Base-by-base conservation (phyloP, 2,113 vertebrate genomes). In the Tamias sibiricus region DNA sequence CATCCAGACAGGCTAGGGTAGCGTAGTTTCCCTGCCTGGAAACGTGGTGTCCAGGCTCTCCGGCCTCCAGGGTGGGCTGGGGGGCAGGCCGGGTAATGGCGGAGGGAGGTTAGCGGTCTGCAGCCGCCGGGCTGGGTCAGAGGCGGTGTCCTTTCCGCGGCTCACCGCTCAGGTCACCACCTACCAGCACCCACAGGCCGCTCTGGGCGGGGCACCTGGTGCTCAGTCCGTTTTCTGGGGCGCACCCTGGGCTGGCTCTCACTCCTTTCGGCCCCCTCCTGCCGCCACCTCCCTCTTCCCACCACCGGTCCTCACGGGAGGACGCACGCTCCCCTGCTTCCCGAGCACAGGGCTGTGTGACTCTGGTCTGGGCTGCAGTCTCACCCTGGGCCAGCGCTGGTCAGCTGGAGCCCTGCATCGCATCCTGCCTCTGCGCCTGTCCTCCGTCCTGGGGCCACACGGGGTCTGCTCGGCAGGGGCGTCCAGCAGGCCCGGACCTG, bases 281-380 rank as follows among this genome's bases (percentile, higher is more conserved):
- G 1, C 7, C 4, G 5, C 22, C 57, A 59, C 57, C 57, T 0
- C 1, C 4, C 22, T 12, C 44, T 4, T 1, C 66, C 30, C 32
- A 17, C 66, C 66, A 8, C 10, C 32, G 14, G 47, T 20, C 17
- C 40, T 72, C 5, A 42, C 1, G 0, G 13, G 54, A 4, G 19
- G 17, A 10, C 12, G 3, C 17, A 11, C 8, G 24, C 52, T 4
- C 37, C 40, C 13, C 12, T 19, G 19, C n/a, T 10, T 64, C 8
- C 37, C 59, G 17, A 0, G 4, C 32, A 0, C 9, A 26, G 8
- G 19, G 64, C 10, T 49, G 1, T 0, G 6, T n/a, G 6, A 20
- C 76, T 64, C 62, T 64, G 35, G 35, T 37, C 8, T 14, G 0
- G 11, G 2, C 49, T 6, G 40, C 40, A 4, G 6, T 30, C 40